These are phyloP conservation scores for Nanorana parkeri DNA, from an alignment of 2,113 vertebrate species.

Conservation along the genomic window DNA sequence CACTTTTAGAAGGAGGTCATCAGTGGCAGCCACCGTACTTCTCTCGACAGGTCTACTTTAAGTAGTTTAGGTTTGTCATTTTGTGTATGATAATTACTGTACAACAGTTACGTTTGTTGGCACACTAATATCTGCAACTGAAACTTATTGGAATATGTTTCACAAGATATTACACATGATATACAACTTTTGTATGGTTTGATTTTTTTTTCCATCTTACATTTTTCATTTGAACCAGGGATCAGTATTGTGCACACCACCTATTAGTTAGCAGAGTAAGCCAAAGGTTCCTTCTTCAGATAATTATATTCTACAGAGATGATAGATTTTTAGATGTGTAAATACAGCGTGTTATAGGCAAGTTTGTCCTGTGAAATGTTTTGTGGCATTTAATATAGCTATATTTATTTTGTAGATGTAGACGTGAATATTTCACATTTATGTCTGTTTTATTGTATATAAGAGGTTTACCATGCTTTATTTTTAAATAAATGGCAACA, in stretches of 20 bases:
- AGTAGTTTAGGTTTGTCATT: too few relatives aligned
- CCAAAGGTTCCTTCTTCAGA: conserved; percentile 42
- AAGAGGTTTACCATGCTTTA: conserved; percentile 76
- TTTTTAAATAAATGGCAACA: conserved; percentile 80
- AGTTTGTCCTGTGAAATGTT: conserved; percentile 40
- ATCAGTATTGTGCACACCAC: background rate
- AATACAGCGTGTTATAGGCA: conserved; percentile 9
- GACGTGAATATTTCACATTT: conserved; percentile 72
- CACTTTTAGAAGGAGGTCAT: too few relatives aligned
- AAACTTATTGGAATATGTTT: too few relatives aligned
- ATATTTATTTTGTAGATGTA: conserved; percentile 81
- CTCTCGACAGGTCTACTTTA: too few relatives aligned
- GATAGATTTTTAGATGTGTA: background rate
- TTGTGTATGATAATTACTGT: too few relatives aligned
- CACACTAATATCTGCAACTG: too few relatives aligned
- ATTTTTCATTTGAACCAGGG: background rate
- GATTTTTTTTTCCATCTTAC: too few relatives aligned
- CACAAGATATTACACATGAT: too few relatives aligned
- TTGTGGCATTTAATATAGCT: conserved; percentile 70
- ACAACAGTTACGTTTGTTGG: too few relatives aligned
- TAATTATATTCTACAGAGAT: background rate
- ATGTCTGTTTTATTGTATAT: conserved; percentile 71
- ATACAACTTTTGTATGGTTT: too few relatives aligned
- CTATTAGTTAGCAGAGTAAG: conserved; percentile 9
- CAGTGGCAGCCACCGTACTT: too few relatives aligned